Conservation (phyloP, 2,113 vertebrate species). For the Zosterops pallidus region DNA sequence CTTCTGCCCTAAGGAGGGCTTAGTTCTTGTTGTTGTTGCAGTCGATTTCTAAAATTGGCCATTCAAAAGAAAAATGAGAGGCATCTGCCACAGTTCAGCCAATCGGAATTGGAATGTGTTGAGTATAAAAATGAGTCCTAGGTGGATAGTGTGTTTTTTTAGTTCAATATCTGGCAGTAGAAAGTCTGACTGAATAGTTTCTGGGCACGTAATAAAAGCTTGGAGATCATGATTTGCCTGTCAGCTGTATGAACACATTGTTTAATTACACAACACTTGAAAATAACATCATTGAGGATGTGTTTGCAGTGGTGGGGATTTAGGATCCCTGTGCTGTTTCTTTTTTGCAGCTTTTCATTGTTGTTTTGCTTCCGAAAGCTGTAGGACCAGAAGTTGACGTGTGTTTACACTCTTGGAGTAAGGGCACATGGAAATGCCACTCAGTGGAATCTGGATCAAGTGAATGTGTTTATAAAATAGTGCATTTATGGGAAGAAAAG, state of each 20-base stretch:
- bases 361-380: slow-evolving; percentile 15
- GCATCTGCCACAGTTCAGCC: background rate
- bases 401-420: slow-evolving; percentile 35
- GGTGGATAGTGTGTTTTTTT: background rate
- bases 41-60: no score
- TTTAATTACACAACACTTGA: slow-evolving; percentile 55
- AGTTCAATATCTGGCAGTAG: background rate
- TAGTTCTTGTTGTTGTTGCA: background rate
- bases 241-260: slow-evolving; percentile 53
- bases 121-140: background rate
- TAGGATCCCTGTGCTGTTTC: slow-evolving; percentile 10
- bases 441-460: background rate
- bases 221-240: slow-evolving; percentile 61
- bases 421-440: background rate
- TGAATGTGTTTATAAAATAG: slow-evolving; percentile 21
- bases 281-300: background rate
- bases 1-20: background rate
- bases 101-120: background rate
- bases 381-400: slow-evolving; percentile 5
- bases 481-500: background rate
- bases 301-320: slow-evolving; percentile 1
- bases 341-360: slow-evolving; percentile 40
- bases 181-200: background rate
- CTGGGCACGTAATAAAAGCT: slow-evolving; percentile 58
- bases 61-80: background rate